Percentiles rank a stretch among this genome's conserved stretches.
Evolutionary conservation across 2,113 vertebrate genomes (phyloP).

Genomic region (Centropus unirufus): DNA sequence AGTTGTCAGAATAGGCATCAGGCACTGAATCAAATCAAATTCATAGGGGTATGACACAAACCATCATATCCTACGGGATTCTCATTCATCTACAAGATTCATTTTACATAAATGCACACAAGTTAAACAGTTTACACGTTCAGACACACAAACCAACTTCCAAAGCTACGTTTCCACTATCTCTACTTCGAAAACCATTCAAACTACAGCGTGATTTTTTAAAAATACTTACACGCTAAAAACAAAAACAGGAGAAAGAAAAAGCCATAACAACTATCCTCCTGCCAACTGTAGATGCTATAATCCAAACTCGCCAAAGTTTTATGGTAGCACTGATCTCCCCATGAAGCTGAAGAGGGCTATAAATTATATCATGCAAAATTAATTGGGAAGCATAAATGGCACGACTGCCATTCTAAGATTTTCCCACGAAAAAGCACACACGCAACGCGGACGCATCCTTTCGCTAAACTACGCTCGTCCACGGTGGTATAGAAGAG

Average conservation of each 20-base stretch:
- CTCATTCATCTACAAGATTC: neutral
- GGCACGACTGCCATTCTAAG: neutral
- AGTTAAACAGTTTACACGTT: neutral
- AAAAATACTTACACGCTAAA: neutral
- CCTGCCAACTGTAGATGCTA: neutral
- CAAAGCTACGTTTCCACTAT: neutral
- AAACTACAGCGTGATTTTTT: neutral
- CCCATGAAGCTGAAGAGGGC: neutral
- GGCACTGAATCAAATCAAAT: neutral
- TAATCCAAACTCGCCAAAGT: neutral
- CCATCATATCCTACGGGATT: neutral
- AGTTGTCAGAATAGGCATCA: neutral
- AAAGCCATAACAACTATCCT: neutral
- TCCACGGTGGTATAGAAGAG: neutral
- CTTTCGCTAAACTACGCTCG: neutral
- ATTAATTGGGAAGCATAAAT: neutral
- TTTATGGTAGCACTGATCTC: conserved; percentile 4
- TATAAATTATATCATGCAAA: neutral
- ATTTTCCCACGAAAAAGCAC: conserved; percentile 10
- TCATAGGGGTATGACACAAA: neutral
- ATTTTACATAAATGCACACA: fast-evolving
- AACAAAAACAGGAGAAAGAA: neutral
- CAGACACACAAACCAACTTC: neutral
- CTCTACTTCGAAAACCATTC: neutral
- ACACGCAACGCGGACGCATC: neutral